A percentile compares a stretch with the other conserved stretches of the same genome.
Conservation (phyloP, 2,113 vertebrate species). For the Hippocampus zosterae region DNA sequence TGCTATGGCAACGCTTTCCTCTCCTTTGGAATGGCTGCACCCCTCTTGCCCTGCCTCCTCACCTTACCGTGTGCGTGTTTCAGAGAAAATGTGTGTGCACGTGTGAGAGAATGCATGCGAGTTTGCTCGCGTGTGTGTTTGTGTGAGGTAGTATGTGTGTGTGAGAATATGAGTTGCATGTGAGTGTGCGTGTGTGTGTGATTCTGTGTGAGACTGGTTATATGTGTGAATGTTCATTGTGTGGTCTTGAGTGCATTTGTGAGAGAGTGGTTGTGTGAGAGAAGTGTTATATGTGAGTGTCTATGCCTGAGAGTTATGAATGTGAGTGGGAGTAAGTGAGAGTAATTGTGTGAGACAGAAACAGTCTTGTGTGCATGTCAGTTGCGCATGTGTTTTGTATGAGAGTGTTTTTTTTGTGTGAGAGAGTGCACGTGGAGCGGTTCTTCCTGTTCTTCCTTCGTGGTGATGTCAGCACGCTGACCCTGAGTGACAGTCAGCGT, state of each 20-base stretch:
- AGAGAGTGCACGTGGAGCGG: background rate
- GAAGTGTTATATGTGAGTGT: no score
- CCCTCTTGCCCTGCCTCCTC: background rate
- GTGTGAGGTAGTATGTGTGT: background rate
- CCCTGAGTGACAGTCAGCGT: background rate
- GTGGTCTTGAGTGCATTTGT: no score
- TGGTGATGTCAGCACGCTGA: background rate
- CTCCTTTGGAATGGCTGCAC: slow-evolving; percentile 6
- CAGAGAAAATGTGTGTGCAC: no score
- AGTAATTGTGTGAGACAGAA: no score
- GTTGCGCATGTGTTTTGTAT: background rate
- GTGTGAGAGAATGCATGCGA: background rate
- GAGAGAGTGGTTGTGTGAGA: no score
- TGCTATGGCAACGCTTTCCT: background rate
- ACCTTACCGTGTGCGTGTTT: background rate
- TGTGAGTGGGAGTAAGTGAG: no score
- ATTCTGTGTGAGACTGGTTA: background rate
- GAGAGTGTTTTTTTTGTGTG: background rate
- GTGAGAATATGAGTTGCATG: background rate
- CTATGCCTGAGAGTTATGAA: no score
- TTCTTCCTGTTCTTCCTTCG: background rate
- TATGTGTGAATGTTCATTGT: no score
- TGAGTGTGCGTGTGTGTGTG: background rate
- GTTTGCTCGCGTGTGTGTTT: background rate
- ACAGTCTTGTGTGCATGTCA: no score